Conservation (phyloP, 1,140 invertebrate species). For the Macrotrachela quadricornifera region DNA sequence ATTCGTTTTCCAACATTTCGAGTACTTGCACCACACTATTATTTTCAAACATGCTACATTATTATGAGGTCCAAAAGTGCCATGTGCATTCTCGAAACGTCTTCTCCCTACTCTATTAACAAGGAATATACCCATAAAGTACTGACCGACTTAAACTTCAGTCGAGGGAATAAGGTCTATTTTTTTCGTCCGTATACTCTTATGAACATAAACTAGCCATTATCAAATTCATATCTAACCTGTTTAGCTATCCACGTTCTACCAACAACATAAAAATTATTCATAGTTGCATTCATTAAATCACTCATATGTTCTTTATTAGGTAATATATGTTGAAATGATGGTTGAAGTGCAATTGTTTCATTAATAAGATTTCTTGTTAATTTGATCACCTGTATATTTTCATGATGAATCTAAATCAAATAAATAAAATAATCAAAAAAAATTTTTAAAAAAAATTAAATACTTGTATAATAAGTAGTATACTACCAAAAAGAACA, state of each 20-base stretch:
- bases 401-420: constrained; percentile 1
- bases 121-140: too few relatives aligned
- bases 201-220: too few relatives aligned
- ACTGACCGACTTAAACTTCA: too few relatives aligned
- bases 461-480: not conserved
- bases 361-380: not conserved
- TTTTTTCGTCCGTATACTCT: too few relatives aligned
- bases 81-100: too few relatives aligned
- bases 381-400: constrained; percentile 1
- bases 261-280: constrained; percentile 78
- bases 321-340: constrained; percentile 43
- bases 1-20: too few relatives aligned
- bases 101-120: too few relatives aligned
- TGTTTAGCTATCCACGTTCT: constrained; percentile 56
- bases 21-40: too few relatives aligned
- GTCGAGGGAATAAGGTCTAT: too few relatives aligned
- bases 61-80: too few relatives aligned
- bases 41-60: too few relatives aligned
- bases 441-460: not conserved
- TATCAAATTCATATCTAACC: constrained; percentile 29
- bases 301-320: constrained; percentile 26
- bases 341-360: too few relatives aligned
- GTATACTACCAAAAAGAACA: not conserved
- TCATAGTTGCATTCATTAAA: constrained; percentile 62
- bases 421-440: not conserved